phyloP scores from a whole-genome alignment of 2,113 vertebrate species.

The Okapia johnstoni region DNA sequence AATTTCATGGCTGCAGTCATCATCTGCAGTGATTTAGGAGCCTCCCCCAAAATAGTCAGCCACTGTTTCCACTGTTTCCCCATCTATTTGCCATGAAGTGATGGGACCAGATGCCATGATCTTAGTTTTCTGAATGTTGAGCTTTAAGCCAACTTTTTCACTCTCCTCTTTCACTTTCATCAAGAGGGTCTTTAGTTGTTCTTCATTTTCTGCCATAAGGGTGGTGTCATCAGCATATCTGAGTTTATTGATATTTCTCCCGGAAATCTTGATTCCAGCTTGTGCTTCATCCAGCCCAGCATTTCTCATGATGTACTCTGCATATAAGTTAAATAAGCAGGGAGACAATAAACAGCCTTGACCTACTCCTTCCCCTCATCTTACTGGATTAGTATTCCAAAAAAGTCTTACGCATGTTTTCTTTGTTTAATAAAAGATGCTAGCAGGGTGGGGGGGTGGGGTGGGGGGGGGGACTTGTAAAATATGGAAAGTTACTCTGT shows the following conservation, averaged over 20 bases:
- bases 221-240: background rate
- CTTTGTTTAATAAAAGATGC: background rate
- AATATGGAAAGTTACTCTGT: background rate
- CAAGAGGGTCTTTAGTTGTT: background rate
- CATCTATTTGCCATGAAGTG: background rate
- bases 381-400: background rate
- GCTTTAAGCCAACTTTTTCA: background rate
- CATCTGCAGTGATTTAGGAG: background rate
- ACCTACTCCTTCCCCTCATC: background rate
- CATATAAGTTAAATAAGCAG: background rate
- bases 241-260: background rate
- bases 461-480: background rate
- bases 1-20: background rate
- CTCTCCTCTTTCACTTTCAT: background rate
- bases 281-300: background rate
- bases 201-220: background rate
- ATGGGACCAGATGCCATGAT: background rate
- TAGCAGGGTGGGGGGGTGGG: background rate
- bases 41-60: rapidly evolving
- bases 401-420: background rate
- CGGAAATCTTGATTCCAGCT: background rate
- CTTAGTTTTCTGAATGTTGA: background rate
- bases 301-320: background rate
- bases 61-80: background rate
- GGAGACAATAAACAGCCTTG: background rate